A percentile compares a stretch with the other conserved stretches of the same genome.
Evolutionary conservation across 2,888 invertebrate species (phyloP).

Genomic region (Troides aeacus): DNA sequence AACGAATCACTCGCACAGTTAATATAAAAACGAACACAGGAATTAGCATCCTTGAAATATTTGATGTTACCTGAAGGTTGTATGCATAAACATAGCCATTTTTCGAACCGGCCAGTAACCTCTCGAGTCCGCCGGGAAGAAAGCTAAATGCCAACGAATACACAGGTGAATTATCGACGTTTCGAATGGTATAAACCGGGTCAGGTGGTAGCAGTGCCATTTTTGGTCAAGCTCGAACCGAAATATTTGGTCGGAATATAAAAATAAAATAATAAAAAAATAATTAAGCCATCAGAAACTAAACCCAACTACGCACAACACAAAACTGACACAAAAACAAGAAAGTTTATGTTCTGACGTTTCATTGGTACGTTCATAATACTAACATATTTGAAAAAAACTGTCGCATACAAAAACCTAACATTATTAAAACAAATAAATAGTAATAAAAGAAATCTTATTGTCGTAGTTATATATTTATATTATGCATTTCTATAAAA

Average conservation of each 20-base stretch:
- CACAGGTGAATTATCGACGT: constrained; percentile 85
- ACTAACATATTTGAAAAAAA: neutral
- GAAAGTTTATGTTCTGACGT: constrained; percentile 43
- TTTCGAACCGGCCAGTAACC: constrained; percentile 86
- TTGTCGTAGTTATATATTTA: too few species aligned
- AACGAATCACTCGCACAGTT: constrained; percentile 42
- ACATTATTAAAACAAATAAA: too few species aligned
- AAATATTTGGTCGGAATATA: constrained; percentile 65
- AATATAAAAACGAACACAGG: constrained; percentile 31
- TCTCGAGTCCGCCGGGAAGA: constrained; percentile 79
- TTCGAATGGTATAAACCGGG: constrained; percentile 86
- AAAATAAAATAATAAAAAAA: constrained; percentile 71
- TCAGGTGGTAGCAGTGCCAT: constrained; percentile 89
- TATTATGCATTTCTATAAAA: too few species aligned
- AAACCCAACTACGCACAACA: constrained; percentile 78
- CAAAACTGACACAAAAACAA: constrained; percentile 78
- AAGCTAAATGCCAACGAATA: constrained; percentile 86
- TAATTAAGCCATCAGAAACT: constrained; percentile 78
- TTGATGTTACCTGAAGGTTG: constrained; percentile 85
- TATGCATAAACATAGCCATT: constrained; percentile 88
- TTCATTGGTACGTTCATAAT: constrained; percentile 26
- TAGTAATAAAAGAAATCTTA: too few species aligned
- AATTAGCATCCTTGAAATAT: constrained; percentile 51
- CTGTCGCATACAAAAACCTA: neutral
- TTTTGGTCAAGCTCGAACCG: constrained; percentile 73